These are phyloP conservation scores for Dicerorhinus sumatrensis DNA, from an alignment of 2,113 vertebrate species.

Conservation along the genomic window DNA sequence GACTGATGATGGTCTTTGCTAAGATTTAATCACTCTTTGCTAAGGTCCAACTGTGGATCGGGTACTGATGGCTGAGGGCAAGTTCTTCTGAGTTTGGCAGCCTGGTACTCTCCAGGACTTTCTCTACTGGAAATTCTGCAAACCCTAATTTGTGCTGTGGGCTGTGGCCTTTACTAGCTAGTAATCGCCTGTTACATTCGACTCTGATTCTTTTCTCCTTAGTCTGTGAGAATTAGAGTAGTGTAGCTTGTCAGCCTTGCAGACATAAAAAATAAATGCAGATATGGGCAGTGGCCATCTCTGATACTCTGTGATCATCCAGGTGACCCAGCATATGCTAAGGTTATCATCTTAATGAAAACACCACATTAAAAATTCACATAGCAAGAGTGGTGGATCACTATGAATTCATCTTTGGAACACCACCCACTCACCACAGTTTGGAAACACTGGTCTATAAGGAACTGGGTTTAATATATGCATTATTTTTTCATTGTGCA, in stretches of 20 bases:
- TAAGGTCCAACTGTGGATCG: neutral
- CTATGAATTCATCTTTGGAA: neutral
- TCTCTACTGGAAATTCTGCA: neutral
- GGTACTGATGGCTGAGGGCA: neutral
- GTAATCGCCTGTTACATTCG: neutral
- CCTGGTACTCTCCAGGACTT: neutral
- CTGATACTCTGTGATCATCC: neutral
- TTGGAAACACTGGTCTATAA: neutral
- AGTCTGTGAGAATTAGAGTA: neutral
- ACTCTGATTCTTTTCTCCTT: neutral
- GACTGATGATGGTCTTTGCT: neutral
- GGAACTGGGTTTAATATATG: neutral
- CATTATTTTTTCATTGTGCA: neutral
- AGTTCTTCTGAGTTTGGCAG: neutral
- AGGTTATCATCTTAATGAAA: neutral
- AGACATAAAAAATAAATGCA: neutral
- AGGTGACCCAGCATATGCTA: neutral
- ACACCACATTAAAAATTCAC: neutral
- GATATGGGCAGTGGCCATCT: neutral
- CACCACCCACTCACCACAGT: neutral
- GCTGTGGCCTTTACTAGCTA: neutral
- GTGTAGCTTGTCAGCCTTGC: neutral
- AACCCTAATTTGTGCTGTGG: neutral
- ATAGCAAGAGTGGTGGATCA: neutral
- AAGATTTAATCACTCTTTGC: neutral